phyloP scores from a whole-genome alignment of 2,797 vertebrate species.

The Halcyon leucocephala region DNA sequence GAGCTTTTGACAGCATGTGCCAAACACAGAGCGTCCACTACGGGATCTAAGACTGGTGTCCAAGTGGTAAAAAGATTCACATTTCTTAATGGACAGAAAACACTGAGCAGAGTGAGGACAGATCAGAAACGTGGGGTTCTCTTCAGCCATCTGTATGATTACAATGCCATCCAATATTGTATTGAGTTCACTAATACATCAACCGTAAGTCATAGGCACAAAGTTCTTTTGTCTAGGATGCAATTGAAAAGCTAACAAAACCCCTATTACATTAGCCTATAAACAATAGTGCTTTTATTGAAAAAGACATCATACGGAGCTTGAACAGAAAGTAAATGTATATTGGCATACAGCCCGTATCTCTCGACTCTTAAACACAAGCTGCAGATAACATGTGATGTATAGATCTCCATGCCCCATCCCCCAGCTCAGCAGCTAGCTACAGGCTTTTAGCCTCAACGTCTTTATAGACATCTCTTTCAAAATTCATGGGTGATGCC shows the following conservation, averaged over 20 bases:
- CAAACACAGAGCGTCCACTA: neutral
- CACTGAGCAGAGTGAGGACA: conserved; percentile 14
- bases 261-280: neutral
- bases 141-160: conserved; percentile 27
- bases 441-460: neutral
- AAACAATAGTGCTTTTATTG: conserved; percentile 45
- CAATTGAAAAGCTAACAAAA: conserved; percentile 35
- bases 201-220: conserved; percentile 25
- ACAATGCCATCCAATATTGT: neutral
- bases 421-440: conserved; percentile 5
- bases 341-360: conserved; percentile 19
- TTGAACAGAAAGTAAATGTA: conserved; percentile 47
- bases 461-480: neutral
- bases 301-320: conserved; percentile 22
- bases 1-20: neutral
- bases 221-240: conserved; percentile 36
- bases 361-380: conserved; percentile 11
- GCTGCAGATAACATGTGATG: neutral
- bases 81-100: conserved; percentile 14
- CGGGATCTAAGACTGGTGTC: neutral
- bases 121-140: conserved; percentile 38
- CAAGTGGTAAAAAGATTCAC: neutral
- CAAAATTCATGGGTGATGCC: neutral
- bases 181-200: conserved; percentile 17
- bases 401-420: neutral